Conservation (phyloP, 2,797 vertebrate genomes). For the Danio albolineatus region DNA sequence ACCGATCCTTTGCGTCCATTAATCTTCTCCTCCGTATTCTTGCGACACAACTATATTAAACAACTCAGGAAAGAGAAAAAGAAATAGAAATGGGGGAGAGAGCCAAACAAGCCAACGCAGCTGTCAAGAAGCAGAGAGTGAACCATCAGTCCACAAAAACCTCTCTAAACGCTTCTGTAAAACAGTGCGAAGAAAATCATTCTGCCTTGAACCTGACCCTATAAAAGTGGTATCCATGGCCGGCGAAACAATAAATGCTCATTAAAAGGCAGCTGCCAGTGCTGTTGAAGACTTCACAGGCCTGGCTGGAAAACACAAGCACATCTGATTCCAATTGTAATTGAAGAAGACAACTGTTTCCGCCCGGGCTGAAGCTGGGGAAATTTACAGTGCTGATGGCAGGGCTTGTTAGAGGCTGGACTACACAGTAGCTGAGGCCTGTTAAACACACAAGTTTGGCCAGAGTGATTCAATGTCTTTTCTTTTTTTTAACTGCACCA, state of each 20-base stretch:
- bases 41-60: slow-evolving; percentile 97
- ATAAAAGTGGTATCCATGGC: slow-evolving; percentile 72
- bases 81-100: slow-evolving; percentile 39
- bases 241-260: slow-evolving; percentile 77
- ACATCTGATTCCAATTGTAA: slow-evolving; percentile 79
- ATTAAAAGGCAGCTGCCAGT: slow-evolving; percentile 77
- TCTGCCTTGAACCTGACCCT: slow-evolving; percentile 81
- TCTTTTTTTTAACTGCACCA: slow-evolving; percentile 6
- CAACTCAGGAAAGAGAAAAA: slow-evolving; percentile 81
- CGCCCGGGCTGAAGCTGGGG: slow-evolving; percentile 62
- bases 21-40: slow-evolving; percentile 95
- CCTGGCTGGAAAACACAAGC: slow-evolving; percentile 72
- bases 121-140: slow-evolving; percentile 92
- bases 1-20: slow-evolving; percentile 94
- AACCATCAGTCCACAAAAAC: slow-evolving; percentile 83
- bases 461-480: neutral
- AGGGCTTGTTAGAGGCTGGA: slow-evolving; percentile 63
- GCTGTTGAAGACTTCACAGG: slow-evolving; percentile 69
- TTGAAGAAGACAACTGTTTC: slow-evolving; percentile 75
- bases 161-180: slow-evolving; percentile 85
- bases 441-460: slow-evolving; percentile 42
- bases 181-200: slow-evolving; percentile 85
- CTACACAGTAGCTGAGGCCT: slow-evolving; percentile 64
- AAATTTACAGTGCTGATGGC: slow-evolving; percentile 62
- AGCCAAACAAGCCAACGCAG: slow-evolving; percentile 81